Evolutionary conservation across 2,888 invertebrate genomes (phyloP), one percentile per base, ranked within the genome.

Genomic region (Pteria penguin): DNA sequence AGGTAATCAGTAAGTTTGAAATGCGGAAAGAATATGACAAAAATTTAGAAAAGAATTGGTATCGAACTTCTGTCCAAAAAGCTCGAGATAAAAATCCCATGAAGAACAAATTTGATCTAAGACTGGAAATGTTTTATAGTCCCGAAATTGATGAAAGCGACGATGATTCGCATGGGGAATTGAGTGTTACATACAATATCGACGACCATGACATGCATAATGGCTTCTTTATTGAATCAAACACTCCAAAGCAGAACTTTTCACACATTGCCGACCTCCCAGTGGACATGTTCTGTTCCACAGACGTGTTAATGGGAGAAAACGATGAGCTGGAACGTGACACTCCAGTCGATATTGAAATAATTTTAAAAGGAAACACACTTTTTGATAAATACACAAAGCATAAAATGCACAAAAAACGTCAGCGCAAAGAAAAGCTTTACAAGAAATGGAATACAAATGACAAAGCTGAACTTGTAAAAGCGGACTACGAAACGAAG

Each of bases 41-140:
- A 79, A 83, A 83, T 61, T 66, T 83, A 4, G 83, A 83, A 58
- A 75, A 65, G 32, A 83, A 83, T 32, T 83, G 83, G 83, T 83
- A 81, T 66, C 77, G 68, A 61, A 73, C 72, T 36, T 74, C 72
- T 24, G 27, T 79, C 22, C 63, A 65, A 61, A 80, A 80, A 72
- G 22, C 58, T 8, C 74, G 72, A 57, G 45, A 60, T 4, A 78
- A 57, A 52, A 68, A 55, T n/a, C 3, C 11, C 4, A 26, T n/a
- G n/a, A 18, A 22, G 3, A 57, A 60, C 11, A 54, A 65, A 3
- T 78, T 78, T 29, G 80, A 73, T 58, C 31, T 80, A 26, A 75
- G 75, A 18, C 54, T 81, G 52, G 81, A 81, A 29, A 70, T 83
- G 24, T 83, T 83, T 61, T 83, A 83, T 62, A 83, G 83, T 60